Percentiles rank a stretch among this genome's conserved stretches.
Evolutionary conservation across 2,797 vertebrate genomes (phyloP).

Genomic region (Intellagama lesueurii): DNA sequence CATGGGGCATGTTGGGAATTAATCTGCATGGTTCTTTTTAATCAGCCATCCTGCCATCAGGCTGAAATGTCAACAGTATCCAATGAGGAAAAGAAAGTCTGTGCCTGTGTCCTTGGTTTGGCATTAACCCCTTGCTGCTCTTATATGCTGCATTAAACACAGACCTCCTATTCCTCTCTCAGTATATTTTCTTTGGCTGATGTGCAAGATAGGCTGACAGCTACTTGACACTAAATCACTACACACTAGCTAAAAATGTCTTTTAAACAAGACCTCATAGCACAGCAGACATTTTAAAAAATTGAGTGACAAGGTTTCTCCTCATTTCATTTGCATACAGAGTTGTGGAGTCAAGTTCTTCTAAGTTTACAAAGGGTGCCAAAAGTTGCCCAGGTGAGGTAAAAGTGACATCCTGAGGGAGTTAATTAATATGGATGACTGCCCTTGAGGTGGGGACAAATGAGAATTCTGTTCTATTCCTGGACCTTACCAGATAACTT

Average conservation of each 20-base stretch:
- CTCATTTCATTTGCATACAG: slow-evolving; percentile 28
- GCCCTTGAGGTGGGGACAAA: neutral
- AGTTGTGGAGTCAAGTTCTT: slow-evolving; percentile 1
- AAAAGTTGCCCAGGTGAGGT: slow-evolving; percentile 10
- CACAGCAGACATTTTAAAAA: slow-evolving; percentile 39
- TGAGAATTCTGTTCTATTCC: slow-evolving; percentile 26
- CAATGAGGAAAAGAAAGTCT: slow-evolving; percentile 63
- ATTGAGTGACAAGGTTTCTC: neutral
- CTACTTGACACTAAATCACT: slow-evolving; percentile 28
- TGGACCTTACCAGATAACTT: slow-evolving; percentile 6
- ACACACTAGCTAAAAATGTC: neutral
- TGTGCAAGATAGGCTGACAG: neutral
- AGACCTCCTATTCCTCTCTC: neutral
- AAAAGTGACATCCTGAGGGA: neutral
- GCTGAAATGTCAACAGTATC: slow-evolving; percentile 56
- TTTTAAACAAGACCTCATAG: slow-evolving; percentile 24
- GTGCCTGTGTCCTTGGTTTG: slow-evolving; percentile 47
- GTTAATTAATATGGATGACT: neutral
- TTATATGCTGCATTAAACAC: slow-evolving; percentile 4
- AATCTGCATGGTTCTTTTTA: slow-evolving; percentile 69
- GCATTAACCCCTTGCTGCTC: slow-evolving; percentile 39
- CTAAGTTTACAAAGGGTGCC: neutral
- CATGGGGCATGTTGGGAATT: slow-evolving; percentile 74
- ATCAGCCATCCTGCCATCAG: slow-evolving; percentile 63
- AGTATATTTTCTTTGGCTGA: slow-evolving; percentile 37